Percentiles rank a stretch among this genome's conserved stretches.
Conservation (phyloP, 2,888 invertebrate species). For the Heliconius sara region DNA sequence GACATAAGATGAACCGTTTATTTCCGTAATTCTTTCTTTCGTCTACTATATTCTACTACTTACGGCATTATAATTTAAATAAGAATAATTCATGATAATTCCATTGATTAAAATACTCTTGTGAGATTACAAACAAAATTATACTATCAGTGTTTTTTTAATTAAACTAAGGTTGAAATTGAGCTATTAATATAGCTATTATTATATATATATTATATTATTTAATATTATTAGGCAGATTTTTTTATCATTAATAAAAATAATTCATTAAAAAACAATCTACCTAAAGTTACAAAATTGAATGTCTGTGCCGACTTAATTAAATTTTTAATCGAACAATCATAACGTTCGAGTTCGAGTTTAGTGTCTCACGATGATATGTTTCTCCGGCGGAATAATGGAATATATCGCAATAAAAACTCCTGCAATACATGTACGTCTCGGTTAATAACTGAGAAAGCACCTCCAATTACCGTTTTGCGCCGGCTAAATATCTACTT, state of each 20-base stretch:
- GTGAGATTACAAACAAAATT: background rate
- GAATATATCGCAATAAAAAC: slow-evolving; percentile 47
- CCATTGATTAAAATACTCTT: background rate
- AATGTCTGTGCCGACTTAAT: background rate
- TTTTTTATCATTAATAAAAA: background rate
- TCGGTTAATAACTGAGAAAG: slow-evolving; percentile 62
- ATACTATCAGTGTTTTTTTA: background rate
- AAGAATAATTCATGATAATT: background rate
- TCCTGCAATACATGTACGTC: slow-evolving; percentile 39
- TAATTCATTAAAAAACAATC: background rate
- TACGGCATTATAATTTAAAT: background rate
- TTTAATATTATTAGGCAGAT: too few species aligned
- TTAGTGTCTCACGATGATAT: slow-evolving; percentile 39
- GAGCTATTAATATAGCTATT: background rate
- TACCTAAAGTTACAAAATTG: background rate
- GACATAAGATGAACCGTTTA: slow-evolving; percentile 11
- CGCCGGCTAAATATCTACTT: slow-evolving; percentile 55
- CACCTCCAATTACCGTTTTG: slow-evolving; percentile 61
- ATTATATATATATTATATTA: too few species aligned
- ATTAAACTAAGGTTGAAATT: background rate
- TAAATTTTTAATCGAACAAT: slow-evolving; percentile 7
- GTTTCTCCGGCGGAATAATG: slow-evolving; percentile 45
- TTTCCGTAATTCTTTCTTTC: background rate
- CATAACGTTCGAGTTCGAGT: slow-evolving; percentile 24
- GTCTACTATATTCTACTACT: background rate